A percentile compares a stretch with the other conserved stretches of the same genome.
Conservation (phyloP, 2,888 invertebrate genomes). For the Eutolmus rufibarbis region DNA sequence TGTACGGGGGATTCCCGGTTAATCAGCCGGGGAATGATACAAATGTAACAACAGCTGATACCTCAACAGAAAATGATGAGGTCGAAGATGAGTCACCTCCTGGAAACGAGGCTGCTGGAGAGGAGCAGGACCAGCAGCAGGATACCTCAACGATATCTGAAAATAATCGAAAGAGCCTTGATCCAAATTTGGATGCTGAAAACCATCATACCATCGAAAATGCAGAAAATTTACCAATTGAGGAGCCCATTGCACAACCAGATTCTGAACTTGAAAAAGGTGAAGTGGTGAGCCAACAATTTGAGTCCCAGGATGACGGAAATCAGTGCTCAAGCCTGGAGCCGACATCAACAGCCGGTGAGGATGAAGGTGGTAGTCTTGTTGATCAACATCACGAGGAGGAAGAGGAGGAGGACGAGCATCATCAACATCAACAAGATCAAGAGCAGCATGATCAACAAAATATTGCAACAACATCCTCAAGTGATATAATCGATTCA, state of each 20-base stretch:
- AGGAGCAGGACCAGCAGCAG: constrained; percentile 43
- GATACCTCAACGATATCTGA: constrained; percentile 45
- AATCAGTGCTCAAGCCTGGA: not conserved
- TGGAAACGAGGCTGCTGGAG: not conserved
- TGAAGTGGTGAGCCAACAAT: not conserved
- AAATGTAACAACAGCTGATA: constrained; percentile 35
- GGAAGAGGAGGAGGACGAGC: no score
- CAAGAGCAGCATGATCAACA: not conserved
- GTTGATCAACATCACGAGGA: not conserved
- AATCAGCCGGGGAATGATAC: constrained; percentile 8
- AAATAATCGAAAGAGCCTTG: not conserved
- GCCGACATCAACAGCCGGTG: not conserved
- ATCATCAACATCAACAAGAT: not conserved
- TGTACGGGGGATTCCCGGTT: constrained; percentile 51
- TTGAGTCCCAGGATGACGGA: not conserved
- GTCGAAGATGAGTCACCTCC: not conserved
- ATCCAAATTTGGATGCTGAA: not conserved
- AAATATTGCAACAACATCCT: not conserved
- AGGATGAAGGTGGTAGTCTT: not conserved
- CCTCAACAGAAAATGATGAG: not conserved
- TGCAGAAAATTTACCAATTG: not conserved
- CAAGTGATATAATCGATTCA: not conserved
- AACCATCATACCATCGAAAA: not conserved
- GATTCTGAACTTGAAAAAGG: not conserved
- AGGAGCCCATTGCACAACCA: not conserved